phyloP scores from a whole-genome alignment of 2,797 vertebrate genomes.

The Salmo trutta region DNA sequence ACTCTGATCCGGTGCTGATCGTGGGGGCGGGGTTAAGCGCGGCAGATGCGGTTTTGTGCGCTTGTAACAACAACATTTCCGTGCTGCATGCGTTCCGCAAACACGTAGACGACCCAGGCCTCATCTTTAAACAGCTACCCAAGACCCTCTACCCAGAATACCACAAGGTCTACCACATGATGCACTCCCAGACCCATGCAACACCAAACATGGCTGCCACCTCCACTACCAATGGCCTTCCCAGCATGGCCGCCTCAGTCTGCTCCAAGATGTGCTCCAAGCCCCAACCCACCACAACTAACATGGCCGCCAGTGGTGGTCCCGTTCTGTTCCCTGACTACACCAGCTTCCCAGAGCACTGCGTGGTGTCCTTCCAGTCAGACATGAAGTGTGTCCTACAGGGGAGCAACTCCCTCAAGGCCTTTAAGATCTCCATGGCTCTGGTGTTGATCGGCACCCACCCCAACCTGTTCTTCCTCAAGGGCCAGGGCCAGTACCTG shows the following conservation, averaged over 20 bases:
- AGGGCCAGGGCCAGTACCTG: slow-evolving; percentile 91
- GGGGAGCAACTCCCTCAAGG: slow-evolving; percentile 86
- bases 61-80: slow-evolving; percentile 84
- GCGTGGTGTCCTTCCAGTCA: slow-evolving; percentile 89
- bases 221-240: slow-evolving; percentile 56
- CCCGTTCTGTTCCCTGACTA: slow-evolving; percentile 81
- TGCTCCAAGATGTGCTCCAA: slow-evolving; percentile 75
- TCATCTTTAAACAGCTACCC: slow-evolving; percentile 97
- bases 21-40: slow-evolving; percentile 95
- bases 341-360: slow-evolving; percentile 95
- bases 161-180: slow-evolving; percentile 97
- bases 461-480: slow-evolving; percentile 94
- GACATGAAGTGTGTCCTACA: slow-evolving; percentile 95
- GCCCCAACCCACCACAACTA: slow-evolving; percentile 55
- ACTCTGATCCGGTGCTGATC: slow-evolving; percentile 89
- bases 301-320: slow-evolving; percentile 38
- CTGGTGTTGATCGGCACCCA: slow-evolving; percentile 93
- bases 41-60: slow-evolving; percentile 92
- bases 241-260: slow-evolving; percentile 69
- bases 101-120: slow-evolving; percentile 81
- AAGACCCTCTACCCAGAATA: slow-evolving; percentile 97
- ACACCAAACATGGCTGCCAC: slow-evolving; percentile 45
- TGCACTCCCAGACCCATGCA: slow-evolving; percentile 87
- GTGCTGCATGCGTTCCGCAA: slow-evolving; percentile 93
- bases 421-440: slow-evolving; percentile 92